Evolutionary conservation across 1,140 invertebrate genomes (phyloP).

Genomic region (Trichonephila clavipes): DNA sequence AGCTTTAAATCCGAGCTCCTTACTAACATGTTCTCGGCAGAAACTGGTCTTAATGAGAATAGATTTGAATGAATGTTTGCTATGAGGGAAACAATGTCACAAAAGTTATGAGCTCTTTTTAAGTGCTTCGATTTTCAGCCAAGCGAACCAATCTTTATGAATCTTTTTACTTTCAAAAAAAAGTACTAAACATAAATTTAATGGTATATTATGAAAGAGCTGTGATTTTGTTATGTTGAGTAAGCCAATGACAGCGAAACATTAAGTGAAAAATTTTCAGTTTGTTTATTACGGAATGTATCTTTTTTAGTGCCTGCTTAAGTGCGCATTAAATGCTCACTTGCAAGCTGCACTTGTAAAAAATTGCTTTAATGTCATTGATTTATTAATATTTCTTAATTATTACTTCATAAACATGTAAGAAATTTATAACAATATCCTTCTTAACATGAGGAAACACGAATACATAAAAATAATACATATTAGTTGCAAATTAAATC

Average conservation of each 20-base stretch:
- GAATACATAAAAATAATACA: not conserved
- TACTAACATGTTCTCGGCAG: not conserved
- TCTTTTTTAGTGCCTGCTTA: constrained; percentile 59
- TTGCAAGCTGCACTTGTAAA: not conserved
- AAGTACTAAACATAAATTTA: constrained; percentile 59
- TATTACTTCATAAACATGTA: not conserved
- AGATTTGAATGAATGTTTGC: not conserved
- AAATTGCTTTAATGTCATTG: not conserved
- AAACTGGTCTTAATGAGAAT: not conserved
- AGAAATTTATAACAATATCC: not conserved
- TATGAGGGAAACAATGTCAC: constrained; percentile 15
- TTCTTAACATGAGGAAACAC: not conserved
- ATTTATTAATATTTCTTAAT: not conserved
- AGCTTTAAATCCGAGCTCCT: too few species aligned
- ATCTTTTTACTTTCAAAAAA: constrained; percentile 52
- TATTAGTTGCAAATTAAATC: not conserved
- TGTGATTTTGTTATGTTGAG: constrained; percentile 54
- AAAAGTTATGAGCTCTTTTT: constrained; percentile 23
- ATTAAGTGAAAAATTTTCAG: constrained; percentile 61
- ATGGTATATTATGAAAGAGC: constrained; percentile 58
- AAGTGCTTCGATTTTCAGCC: constrained; percentile 24
- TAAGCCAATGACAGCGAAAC: constrained; percentile 66
- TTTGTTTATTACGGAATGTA: constrained; percentile 73
- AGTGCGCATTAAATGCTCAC: constrained; percentile 44
- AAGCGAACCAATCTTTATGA: constrained; percentile 54